Evolutionary conservation across 2,797 vertebrate genomes (phyloP), one percentile per base, ranked within the genome.

Genomic region (Sebastes variabilis): DNA sequence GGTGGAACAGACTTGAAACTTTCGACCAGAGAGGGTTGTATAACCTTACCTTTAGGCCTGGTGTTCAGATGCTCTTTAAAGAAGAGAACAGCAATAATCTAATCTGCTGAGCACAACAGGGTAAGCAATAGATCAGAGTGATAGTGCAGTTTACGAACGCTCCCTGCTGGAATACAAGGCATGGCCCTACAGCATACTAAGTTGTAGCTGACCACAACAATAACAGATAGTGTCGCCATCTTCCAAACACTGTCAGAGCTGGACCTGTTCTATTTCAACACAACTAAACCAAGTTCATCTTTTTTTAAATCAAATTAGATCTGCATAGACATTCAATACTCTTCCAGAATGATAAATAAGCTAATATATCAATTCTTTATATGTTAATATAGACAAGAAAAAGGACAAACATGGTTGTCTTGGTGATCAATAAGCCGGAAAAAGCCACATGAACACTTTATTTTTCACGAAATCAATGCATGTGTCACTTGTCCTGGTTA

Each of bases 401-500:
- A 72, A 72, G 25, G 54, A 79, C 14, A 83, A 14, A 80, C 25
- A 20, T 11, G 18, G 81, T 89, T 89, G 79, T 69, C 79, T 80
- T 84, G 80, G 81, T 54, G 69, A 88, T 79, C 36, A 9, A 46
- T 67, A 32, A 61, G n/a, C 32, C 9, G 24, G 14, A 77, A 66
- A 72, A 72, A 72, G 34, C 42, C 25, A 36, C 67, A 20, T 18
- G 52, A 52, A 30, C 36, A 29, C 16, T 64, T 64, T 66, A 42
- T 55, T n/a, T 55, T 69, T 10, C 29, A 22, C 10, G 27, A 56
- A 54, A 54, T 27, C n/a, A 20, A 8, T 77, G 68, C 49, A 20
- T 38, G 5, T 20, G 30, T 73, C 30, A 30, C 14, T 4, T 62
- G n/a, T 46, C 20, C 8, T 29, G 24, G 8, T 74, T 54, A 52